A percentile compares a stretch with the other conserved stretches of the same genome.
These are phyloP conservation scores for Epinotia ramella DNA, from an alignment of 2,888 invertebrate genomes.

Conservation along the genomic window DNA sequence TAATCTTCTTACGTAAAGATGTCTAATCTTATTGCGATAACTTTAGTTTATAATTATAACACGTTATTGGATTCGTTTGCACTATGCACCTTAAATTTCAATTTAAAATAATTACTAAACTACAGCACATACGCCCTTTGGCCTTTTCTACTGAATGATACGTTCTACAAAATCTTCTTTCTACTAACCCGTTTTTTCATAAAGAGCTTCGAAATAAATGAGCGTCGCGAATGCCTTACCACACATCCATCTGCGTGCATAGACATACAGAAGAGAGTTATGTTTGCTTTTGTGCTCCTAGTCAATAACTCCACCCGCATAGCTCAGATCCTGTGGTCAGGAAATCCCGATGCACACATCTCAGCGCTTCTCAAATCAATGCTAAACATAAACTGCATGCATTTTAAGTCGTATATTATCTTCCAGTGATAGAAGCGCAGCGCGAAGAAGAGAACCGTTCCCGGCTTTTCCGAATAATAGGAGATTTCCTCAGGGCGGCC, in stretches of 20 bases:
- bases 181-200: background rate
- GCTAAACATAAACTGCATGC: background rate
- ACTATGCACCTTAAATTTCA: slow-evolving; percentile 2
- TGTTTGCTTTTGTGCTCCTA: background rate
- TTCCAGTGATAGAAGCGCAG: slow-evolving; percentile 63
- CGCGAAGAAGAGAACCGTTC: slow-evolving; percentile 68
- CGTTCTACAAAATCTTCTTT: background rate
- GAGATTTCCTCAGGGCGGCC: slow-evolving; percentile 88
- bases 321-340: background rate
- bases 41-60: background rate
- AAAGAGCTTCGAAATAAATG: background rate
- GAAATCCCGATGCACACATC: background rate
- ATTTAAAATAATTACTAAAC: background rate
- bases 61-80: background rate
- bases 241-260: background rate
- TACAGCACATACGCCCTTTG: background rate
- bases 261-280: background rate
- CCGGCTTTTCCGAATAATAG: slow-evolving; percentile 88
- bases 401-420: background rate
- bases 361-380: background rate
- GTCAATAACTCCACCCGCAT: background rate
- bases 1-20: background rate
- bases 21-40: background rate
- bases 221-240: background rate
- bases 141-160: background rate